Percentiles rank a stretch among this genome's conserved stretches.
phyloP scores from a whole-genome alignment of 2,888 invertebrate species.

The Phymatocera aterrima region DNA sequence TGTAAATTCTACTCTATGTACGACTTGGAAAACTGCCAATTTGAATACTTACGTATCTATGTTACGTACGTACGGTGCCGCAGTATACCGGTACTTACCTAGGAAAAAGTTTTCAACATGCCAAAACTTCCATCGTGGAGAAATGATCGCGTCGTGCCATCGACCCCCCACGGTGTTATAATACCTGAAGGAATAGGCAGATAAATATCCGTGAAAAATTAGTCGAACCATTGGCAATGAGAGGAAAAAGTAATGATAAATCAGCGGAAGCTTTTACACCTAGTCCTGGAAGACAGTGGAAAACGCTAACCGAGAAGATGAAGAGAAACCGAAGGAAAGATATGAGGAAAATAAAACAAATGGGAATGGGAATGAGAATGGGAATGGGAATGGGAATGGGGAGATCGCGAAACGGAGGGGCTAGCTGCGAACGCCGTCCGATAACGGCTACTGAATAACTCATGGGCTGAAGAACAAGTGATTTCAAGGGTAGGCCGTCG shows the following conservation, averaged over 20 bases:
- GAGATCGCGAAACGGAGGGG: background rate
- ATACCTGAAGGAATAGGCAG: background rate
- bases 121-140: background rate
- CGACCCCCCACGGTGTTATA: too few species aligned
- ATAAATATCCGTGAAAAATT: too few species aligned
- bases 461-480: constrained; percentile 37
- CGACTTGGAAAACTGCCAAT: constrained; percentile 25
- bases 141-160: background rate
- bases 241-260: too few species aligned
- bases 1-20: background rate
- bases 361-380: background rate
- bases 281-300: too few species aligned
- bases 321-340: background rate
- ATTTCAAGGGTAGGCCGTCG: constrained; percentile 30
- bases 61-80: too few species aligned
- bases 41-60: background rate
- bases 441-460: constrained; percentile 36
- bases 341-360: constrained; percentile 20
- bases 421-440: constrained; percentile 7
- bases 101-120: background rate
- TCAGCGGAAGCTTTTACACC: too few species aligned
- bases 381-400: background rate
- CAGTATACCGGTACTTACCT: too few species aligned
- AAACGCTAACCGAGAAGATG: too few species aligned
- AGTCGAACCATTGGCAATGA: too few species aligned